phyloP scores from a whole-genome alignment of 1,140 invertebrate species.

The Wiebesia pumilae region DNA sequence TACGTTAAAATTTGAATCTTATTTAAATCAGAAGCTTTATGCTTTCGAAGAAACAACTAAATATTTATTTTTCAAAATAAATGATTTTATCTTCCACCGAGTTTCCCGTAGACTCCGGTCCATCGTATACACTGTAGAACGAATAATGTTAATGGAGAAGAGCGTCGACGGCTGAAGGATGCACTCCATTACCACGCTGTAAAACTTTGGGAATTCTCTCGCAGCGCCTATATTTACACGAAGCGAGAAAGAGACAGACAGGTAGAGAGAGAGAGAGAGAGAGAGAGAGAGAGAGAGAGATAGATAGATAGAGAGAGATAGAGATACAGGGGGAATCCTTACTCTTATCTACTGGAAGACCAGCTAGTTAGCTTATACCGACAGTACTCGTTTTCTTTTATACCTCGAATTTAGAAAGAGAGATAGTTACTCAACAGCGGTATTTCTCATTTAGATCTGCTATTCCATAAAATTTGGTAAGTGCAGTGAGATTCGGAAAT shows the following conservation, averaged over 20 bases:
- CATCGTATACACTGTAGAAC: background rate
- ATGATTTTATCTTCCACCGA: background rate
- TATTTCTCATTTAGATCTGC: background rate
- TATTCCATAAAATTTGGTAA: background rate
- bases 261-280: background rate
- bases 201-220: constrained; percentile 41
- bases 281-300: background rate
- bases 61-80: background rate
- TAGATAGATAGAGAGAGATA: background rate
- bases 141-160: constrained; percentile 34
- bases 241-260: background rate
- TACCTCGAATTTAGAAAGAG: too few relatives aligned
- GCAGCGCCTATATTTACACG: background rate
- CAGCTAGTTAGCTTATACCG: background rate
- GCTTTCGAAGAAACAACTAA: background rate
- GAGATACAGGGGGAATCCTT: too few relatives aligned
- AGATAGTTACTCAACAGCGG: too few relatives aligned
- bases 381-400: background rate
- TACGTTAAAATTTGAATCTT: too few relatives aligned
- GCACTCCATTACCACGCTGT: constrained; percentile 41
- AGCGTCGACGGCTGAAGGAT: background rate
- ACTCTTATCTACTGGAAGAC: background rate
- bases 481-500: background rate
- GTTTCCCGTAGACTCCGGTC: background rate
- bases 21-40: too few relatives aligned